Evolutionary conservation across 2,888 invertebrate species (phyloP).

Genomic region (Helleia helle): DNA sequence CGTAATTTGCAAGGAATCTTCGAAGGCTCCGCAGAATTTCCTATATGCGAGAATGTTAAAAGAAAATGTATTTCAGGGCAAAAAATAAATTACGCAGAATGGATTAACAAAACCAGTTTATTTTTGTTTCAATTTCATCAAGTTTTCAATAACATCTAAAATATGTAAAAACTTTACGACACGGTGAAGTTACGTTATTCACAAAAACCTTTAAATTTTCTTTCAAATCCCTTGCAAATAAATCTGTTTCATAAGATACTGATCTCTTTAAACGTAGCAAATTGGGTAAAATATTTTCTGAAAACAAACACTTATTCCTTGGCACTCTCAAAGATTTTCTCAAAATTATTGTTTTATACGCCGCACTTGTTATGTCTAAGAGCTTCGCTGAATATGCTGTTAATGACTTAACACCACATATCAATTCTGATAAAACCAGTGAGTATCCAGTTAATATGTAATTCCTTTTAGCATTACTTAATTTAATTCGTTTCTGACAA

Average conservation of each 20-base stretch:
- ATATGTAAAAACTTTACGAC: slow-evolving; percentile 25
- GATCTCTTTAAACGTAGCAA: slow-evolving; percentile 45
- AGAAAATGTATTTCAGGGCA: too few relatives aligned
- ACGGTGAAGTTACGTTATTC: slow-evolving; percentile 28
- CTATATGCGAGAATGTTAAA: slow-evolving; percentile 18
- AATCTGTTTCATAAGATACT: slow-evolving; percentile 47
- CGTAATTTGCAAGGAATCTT: slow-evolving; percentile 40
- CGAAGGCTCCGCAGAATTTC: slow-evolving; percentile 39
- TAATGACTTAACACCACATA: slow-evolving; percentile 41
- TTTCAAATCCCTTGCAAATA: slow-evolving; percentile 44
- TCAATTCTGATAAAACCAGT: slow-evolving; percentile 44
- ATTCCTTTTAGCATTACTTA: slow-evolving; percentile 45
- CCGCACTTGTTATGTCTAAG: too few relatives aligned
- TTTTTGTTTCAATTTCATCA: too few relatives aligned
- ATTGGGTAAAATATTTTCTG: slow-evolving; percentile 35
- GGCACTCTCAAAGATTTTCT: too few relatives aligned
- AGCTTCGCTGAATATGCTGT: slow-evolving; percentile 40
- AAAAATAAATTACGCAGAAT: too few relatives aligned
- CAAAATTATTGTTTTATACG: too few relatives aligned
- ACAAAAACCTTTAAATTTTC: slow-evolving; percentile 40
- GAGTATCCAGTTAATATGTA: slow-evolving; percentile 57
- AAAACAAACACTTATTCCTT: too few relatives aligned
- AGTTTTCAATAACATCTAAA: slow-evolving; percentile 26
- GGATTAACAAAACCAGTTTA: too few relatives aligned
- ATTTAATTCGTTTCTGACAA: slow-evolving; percentile 35